Conservation (phyloP, 2,113 vertebrate species). For the Marmota monax region DNA sequence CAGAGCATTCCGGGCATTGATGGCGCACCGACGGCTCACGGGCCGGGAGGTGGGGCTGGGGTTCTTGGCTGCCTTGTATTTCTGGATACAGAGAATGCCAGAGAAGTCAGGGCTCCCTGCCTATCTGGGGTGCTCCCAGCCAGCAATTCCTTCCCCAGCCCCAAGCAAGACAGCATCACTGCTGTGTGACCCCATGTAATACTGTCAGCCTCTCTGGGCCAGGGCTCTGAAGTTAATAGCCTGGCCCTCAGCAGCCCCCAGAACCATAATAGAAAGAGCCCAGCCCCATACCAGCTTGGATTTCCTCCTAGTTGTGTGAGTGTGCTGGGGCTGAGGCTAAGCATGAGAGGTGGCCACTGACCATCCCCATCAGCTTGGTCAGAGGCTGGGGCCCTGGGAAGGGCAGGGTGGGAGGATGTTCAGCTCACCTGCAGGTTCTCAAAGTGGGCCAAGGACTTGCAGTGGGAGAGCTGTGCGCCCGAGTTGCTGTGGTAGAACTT, state of each 20-base stretch:
- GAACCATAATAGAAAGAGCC: neutral
- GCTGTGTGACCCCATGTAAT: neutral
- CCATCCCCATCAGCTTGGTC: neutral
- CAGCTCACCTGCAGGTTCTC: constrained; percentile 95
- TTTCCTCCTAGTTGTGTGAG: neutral
- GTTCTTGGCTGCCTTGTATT: constrained; percentile 87
- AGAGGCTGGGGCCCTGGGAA: neutral
- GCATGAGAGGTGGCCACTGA: neutral
- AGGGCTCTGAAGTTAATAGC: neutral
- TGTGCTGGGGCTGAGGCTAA: neutral
- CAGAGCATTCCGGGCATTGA: constrained; percentile 72
- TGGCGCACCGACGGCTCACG: constrained; percentile 58
- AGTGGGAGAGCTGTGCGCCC: constrained; percentile 92
- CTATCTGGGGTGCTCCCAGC: neutral
- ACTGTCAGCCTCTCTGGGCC: neutral
- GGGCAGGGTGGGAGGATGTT: neutral
- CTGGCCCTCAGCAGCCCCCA: neutral
- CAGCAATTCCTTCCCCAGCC: neutral
- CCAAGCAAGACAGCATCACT: neutral
- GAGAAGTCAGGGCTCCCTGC: neutral
- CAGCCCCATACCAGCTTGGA: neutral
- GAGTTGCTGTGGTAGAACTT: constrained; percentile 96
- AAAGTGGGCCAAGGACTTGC: constrained; percentile 96
- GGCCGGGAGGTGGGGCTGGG: constrained; percentile 76
- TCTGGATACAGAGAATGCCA: constrained; percentile 80